Evolutionary conservation across 1,140 invertebrate species (phyloP), one percentile per base, ranked within the genome.

Genomic region (Pogonomyrmex barbatus): DNA sequence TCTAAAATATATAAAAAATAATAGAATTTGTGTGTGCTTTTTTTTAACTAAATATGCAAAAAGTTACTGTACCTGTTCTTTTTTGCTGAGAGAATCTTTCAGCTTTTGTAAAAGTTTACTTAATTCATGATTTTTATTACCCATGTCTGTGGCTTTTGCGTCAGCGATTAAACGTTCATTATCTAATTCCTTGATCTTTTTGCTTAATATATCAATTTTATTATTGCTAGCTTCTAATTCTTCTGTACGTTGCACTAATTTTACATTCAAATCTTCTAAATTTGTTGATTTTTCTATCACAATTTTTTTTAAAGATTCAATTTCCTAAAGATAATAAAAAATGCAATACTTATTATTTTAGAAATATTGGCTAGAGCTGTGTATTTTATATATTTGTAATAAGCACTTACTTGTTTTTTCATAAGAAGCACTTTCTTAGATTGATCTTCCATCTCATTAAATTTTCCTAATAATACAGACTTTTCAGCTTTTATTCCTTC

Each of bases 401-500:
- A 73, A 62, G 1, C 39, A 86, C 85, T 77, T 77, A 93, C 93
- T 87, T 92, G 87, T 30, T 86, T 83, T 42, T 92, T 92, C 17
- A 85, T 39, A 42, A 81, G 30, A 63, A 92, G 88, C 8, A 79
- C 79, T 78, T 90, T 92, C 88, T 93, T 90, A 67, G 87, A 90
- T 86, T 93, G 82, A 58, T 86, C 77, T 65, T 93, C 85, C 84
- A 81, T 88, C 52, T 93, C 88, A 75, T 86, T 65, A 36, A 94
- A 78, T 65, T 91, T 92, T 63, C 42, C 70, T 2, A 88, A 68
- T 52, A 94, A 92, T 30, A 87, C 83, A 45, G 67, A 60, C 36
- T 95, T 94, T 76, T 95, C 95, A 47, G 86, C 88, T 84, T 93
- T 91, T 8, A 87, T 75, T 12, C 93, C 94, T 91, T 96, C 96